Evolutionary conservation across 2,797 vertebrate genomes (phyloP).

Genomic region (Uromys caudimaculatus): DNA sequence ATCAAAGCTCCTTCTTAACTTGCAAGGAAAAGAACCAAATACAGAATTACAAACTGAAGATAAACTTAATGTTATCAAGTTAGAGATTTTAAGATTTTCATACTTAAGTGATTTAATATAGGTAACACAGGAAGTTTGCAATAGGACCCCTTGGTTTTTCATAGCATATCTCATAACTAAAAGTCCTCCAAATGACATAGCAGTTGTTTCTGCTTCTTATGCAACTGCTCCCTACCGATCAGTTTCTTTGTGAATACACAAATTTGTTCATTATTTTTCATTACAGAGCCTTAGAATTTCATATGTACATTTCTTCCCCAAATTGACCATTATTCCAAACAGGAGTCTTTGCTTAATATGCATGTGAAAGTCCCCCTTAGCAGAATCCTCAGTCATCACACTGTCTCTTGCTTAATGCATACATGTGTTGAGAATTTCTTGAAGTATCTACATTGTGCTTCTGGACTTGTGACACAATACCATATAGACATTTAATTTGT

Average conservation of each 20-base stretch:
- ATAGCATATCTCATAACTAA: not conserved
- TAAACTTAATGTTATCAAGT: not conserved
- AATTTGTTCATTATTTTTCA: not conserved
- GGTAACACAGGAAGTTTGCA: not conserved
- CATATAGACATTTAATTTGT: not conserved
- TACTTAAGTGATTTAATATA: not conserved
- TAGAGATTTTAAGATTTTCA: not conserved
- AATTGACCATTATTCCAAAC: not conserved
- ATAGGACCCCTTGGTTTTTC: not conserved
- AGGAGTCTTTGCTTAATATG: not conserved
- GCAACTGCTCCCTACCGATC: not conserved
- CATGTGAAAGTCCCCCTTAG: not conserved
- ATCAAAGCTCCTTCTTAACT: not conserved
- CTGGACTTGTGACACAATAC: not conserved
- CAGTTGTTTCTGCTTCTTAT: not conserved
- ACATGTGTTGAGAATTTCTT: not conserved
- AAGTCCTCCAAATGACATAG: not conserved
- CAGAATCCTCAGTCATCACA: not conserved
- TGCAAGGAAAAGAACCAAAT: not conserved
- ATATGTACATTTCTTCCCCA: not conserved
- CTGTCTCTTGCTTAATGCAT: not conserved
- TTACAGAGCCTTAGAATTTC: not conserved
- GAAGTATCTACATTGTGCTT: not conserved
- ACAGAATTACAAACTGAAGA: not conserved
- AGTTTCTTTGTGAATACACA: not conserved